phyloP scores from a whole-genome alignment of 2,888 invertebrate genomes.

The Xestoiulus laeticollis region DNA sequence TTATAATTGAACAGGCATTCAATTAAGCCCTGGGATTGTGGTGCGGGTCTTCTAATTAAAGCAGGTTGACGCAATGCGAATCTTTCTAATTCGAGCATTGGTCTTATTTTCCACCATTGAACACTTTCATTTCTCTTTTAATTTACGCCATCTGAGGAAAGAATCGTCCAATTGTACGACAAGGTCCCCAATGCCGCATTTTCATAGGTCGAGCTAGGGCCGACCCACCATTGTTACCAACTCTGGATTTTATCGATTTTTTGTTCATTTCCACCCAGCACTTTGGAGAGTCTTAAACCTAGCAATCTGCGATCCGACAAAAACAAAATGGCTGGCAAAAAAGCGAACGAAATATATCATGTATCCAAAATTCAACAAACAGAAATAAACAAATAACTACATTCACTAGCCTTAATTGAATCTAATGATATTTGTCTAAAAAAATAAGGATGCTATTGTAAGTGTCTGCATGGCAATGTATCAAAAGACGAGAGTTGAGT shows the following conservation, averaged over 20 bases:
- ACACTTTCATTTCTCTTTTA: constrained; percentile 35
- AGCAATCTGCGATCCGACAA: neutral
- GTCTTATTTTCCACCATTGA: constrained; percentile 34
- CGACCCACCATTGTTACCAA: constrained; percentile 44
- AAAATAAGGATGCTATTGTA: too few species aligned
- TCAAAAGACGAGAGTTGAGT: too few species aligned
- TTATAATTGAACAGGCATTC: constrained; percentile 5
- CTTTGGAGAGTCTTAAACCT: neutral
- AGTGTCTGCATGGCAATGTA: too few species aligned
- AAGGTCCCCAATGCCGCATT: neutral
- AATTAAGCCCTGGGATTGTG: constrained; percentile 14
- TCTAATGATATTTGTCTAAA: too few species aligned
- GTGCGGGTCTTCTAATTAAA: neutral
- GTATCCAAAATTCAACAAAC: neutral
- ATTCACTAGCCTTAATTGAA: too few species aligned
- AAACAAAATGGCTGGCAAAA: constrained; percentile 7
- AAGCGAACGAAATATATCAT: neutral
- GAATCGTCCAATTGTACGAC: constrained; percentile 24
- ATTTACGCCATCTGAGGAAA: constrained; percentile 36
- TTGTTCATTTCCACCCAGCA: neutral
- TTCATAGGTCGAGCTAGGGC: constrained; percentile 20
- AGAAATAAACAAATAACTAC: neutral
- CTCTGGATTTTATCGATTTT: constrained; percentile 44
- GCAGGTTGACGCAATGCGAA: constrained; percentile 7
- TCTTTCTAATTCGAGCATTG: neutral